Percentiles rank a stretch among this genome's conserved stretches.
Conservation (phyloP, 2,888 invertebrate genomes). For the Limnephilus lunatus region DNA sequence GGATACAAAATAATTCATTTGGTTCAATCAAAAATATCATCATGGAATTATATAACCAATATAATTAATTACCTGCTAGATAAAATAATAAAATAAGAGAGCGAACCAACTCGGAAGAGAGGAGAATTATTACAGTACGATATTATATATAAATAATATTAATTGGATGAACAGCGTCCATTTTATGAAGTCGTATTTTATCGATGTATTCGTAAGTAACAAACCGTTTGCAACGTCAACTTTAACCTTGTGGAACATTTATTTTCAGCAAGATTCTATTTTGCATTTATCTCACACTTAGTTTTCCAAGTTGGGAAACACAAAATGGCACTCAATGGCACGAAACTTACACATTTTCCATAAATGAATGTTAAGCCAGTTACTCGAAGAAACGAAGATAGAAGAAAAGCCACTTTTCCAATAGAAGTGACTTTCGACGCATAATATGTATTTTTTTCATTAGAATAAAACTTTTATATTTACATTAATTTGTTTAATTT, state of each 20-base stretch:
- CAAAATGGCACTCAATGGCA: constrained; percentile 30
- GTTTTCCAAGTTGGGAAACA: neutral
- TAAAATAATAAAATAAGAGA: too few relatives aligned
- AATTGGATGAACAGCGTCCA: too few relatives aligned
- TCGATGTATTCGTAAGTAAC: neutral
- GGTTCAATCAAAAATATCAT: too few relatives aligned
- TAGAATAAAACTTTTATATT: neutral
- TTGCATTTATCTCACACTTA: neutral
- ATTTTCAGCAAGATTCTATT: neutral
- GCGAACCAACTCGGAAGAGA: too few relatives aligned
- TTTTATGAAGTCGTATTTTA: neutral
- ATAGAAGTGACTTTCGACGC: neutral
- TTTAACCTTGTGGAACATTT: constrained; percentile 2
- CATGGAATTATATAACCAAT: too few relatives aligned
- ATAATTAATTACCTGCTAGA: too few relatives aligned
- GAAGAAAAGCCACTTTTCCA: neutral
- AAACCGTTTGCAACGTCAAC: neutral
- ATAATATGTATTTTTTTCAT: neutral
- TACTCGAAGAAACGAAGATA: neutral
- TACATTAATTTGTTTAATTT: neutral
- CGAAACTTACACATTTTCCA: neutral
- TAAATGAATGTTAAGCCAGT: neutral
- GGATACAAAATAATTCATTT: too few relatives aligned
- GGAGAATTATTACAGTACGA: too few relatives aligned
- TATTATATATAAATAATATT: too few relatives aligned